These are phyloP conservation scores for Gallinago paraguaiae DNA, from an alignment of 2,113 vertebrate genomes.

Conservation along the genomic window DNA sequence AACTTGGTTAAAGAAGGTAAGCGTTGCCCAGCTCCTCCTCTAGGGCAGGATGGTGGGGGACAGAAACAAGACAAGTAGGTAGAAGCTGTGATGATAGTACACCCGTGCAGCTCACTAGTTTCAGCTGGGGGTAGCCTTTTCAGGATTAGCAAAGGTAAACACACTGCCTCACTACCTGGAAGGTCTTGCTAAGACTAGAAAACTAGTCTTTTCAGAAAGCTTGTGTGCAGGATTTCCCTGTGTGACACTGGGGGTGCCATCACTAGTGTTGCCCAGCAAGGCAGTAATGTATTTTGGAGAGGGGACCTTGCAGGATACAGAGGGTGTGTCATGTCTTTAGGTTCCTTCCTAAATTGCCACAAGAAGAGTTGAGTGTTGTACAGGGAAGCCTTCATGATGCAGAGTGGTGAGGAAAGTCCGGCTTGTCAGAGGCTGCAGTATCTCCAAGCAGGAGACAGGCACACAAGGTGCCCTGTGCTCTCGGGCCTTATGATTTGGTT, in stretches of 20 bases:
- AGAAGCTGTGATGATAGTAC: neutral
- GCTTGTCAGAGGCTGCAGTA: fast-evolving
- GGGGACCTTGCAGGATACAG: neutral
- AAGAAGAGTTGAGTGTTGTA: neutral
- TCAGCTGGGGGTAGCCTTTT: neutral
- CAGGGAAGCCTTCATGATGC: neutral
- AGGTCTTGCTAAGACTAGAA: neutral
- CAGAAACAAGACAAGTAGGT: neutral
- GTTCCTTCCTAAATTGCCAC: neutral
- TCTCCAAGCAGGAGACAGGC: neutral
- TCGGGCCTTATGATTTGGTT: fast-evolving
- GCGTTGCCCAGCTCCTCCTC: neutral
- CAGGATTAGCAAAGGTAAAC: neutral
- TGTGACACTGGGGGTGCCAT: neutral
- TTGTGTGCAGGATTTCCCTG: neutral
- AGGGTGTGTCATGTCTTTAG: neutral
- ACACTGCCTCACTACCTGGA: neutral
- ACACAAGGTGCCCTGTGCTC: neutral
- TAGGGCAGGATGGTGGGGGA: neutral
- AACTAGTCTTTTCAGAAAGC: neutral
- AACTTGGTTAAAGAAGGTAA: conserved; percentile 98
- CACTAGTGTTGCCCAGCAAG: neutral
- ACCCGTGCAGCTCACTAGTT: neutral
- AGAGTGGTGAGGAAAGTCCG: neutral
- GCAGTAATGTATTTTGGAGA: neutral